These are phyloP conservation scores for Nomada hirtipes DNA, from an alignment of 2,888 invertebrate genomes.

Conservation along the genomic window DNA sequence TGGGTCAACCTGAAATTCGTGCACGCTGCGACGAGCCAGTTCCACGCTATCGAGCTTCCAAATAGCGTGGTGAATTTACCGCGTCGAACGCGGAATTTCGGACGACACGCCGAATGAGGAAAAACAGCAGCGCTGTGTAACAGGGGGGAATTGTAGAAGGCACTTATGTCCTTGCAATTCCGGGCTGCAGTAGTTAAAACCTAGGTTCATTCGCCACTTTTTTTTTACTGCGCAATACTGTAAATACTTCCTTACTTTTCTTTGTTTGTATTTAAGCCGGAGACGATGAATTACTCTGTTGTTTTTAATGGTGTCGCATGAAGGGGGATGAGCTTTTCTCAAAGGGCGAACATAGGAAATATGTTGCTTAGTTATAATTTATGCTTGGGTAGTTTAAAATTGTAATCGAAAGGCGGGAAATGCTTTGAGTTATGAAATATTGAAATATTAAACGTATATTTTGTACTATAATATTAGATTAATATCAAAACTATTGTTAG, in stretches of 20 bases:
- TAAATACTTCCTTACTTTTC: neutral
- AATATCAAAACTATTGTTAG: too few relatives aligned
- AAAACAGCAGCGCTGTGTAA: neutral
- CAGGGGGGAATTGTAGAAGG: slow-evolving; percentile 6
- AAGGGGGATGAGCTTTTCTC: neutral
- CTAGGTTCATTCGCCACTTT: neutral
- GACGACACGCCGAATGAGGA: neutral
- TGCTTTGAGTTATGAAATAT: too few relatives aligned
- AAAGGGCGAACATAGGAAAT: too few relatives aligned
- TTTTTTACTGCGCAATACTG: neutral
- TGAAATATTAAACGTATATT: too few relatives aligned
- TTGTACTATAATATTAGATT: too few relatives aligned
- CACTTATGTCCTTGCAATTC: neutral
- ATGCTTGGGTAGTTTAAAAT: too few relatives aligned
- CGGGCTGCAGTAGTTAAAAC: neutral
- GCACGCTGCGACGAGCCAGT: neutral
- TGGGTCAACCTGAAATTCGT: slow-evolving; percentile 2
- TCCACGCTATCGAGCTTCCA: slow-evolving; percentile 6
- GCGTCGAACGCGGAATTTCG: slow-evolving; percentile 30
- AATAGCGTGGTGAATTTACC: slow-evolving; percentile 37
- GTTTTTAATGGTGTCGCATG: neutral
- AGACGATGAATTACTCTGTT: too few relatives aligned
- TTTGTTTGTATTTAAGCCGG: neutral
- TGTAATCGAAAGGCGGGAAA: too few relatives aligned
- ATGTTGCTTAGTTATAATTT: too few relatives aligned